A percentile compares a stretch with the other conserved stretches of the same genome.
Evolutionary conservation across 2,113 vertebrate genomes (phyloP).

Genomic region (Mohoua ochrocephala): DNA sequence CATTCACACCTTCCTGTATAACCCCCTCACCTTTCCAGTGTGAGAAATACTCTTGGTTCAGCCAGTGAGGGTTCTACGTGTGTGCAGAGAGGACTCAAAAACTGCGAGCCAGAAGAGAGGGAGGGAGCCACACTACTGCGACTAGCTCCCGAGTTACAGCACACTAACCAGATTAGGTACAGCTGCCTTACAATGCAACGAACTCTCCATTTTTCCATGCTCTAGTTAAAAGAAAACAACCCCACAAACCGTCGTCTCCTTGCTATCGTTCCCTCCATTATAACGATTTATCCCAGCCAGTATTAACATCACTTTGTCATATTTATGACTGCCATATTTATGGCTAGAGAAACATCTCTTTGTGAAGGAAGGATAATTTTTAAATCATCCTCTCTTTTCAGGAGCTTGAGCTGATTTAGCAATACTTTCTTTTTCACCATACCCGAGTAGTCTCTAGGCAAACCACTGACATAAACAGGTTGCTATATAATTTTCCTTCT

Average conservation of each 20-base stretch:
- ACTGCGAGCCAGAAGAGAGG: not conserved
- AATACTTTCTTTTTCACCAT: constrained; percentile 13
- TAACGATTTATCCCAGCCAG: not conserved
- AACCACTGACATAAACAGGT: constrained; percentile 47
- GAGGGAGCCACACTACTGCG: not conserved
- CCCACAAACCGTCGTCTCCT: not conserved
- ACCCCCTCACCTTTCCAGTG: not conserved
- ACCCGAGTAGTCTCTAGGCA: not conserved
- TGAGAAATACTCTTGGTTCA: not conserved
- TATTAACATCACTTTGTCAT: not conserved
- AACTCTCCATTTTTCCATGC: not conserved
- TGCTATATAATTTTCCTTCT: constrained; percentile 48
- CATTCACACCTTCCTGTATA: not conserved
- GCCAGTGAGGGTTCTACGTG: not conserved
- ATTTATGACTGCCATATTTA: not conserved
- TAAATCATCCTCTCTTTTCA: not conserved
- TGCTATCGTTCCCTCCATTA: not conserved
- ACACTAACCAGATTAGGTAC: not conserved
- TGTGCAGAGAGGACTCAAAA: not conserved
- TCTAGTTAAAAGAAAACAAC: not conserved
- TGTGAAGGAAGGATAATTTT: not conserved
- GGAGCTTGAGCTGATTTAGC: not conserved
- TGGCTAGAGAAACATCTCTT: not conserved
- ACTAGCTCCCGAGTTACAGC: not conserved
- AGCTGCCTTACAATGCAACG: not conserved